These are phyloP conservation scores for Aviceda subcristata DNA, from an alignment of 2,113 vertebrate species.

Conservation along the genomic window DNA sequence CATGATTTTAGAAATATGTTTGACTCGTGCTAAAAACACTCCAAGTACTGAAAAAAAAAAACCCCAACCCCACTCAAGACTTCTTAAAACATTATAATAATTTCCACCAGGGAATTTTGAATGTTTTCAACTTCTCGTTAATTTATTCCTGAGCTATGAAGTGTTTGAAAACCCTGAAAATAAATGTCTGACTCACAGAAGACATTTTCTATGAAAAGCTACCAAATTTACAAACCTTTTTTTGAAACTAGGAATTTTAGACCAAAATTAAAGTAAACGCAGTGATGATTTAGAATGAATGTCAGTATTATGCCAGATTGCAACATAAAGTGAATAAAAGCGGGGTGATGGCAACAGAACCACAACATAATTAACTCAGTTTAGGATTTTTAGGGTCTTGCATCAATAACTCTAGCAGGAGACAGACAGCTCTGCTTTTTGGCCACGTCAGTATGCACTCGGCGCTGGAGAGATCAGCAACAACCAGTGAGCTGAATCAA, in stretches of 20 bases:
- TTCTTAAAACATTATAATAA: background rate
- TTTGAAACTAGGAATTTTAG: background rate
- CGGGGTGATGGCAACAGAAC: background rate
- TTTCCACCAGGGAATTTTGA: background rate
- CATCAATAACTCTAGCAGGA: background rate
- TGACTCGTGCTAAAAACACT: background rate
- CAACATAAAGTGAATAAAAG: background rate
- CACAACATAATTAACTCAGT: background rate
- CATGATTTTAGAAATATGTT: background rate
- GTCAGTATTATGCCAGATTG: background rate
- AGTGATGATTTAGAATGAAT: background rate
- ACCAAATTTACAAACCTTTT: background rate
- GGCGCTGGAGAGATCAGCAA: background rate
- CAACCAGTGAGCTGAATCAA: background rate
- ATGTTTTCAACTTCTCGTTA: background rate
- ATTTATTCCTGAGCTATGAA: conserved; percentile 25
- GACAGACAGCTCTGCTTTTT: background rate
- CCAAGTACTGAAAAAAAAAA: background rate
- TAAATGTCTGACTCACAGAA: background rate
- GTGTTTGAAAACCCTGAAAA: conserved; percentile 36
- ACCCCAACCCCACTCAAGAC: background rate
- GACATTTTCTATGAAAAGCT: background rate
- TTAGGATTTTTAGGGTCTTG: background rate
- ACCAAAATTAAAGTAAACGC: background rate
- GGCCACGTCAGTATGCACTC: background rate